These are phyloP conservation scores for Geophilus truncorum DNA, from an alignment of 2,888 invertebrate species.

Conservation along the genomic window DNA sequence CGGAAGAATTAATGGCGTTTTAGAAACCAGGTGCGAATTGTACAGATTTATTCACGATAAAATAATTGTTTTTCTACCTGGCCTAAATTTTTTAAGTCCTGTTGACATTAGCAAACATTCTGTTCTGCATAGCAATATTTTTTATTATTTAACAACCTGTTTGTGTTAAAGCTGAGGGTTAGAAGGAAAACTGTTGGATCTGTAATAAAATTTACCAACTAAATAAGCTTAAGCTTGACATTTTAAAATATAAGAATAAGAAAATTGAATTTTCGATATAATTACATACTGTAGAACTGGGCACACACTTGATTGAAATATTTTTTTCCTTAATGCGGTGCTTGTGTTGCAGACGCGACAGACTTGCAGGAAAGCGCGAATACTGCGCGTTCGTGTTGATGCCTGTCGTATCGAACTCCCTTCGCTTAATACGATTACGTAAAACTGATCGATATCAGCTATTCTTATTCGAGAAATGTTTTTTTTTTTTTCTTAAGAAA, in stretches of 20 bases:
- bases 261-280: background rate
- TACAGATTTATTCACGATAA: background rate
- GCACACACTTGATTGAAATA: background rate
- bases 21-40: background rate
- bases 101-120: background rate
- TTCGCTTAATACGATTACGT: background rate
- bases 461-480: background rate
- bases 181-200: too few species aligned
- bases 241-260: too few species aligned
- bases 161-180: too few species aligned
- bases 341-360: background rate
- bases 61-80: background rate
- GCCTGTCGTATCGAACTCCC: background rate
- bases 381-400: background rate
- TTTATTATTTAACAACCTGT: too few species aligned
- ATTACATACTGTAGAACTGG: background rate
- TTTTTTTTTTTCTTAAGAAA: background rate
- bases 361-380: constrained; percentile 5
- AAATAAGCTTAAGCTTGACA: too few species aligned
- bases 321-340: background rate
- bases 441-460: background rate
- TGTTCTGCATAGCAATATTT: background rate
- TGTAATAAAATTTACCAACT: too few species aligned
- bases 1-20: background rate
- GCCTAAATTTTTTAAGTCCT: background rate